These are phyloP conservation scores for Gymnocypris eckloni DNA, from an alignment of 2,797 vertebrate genomes.

Conservation along the genomic window DNA sequence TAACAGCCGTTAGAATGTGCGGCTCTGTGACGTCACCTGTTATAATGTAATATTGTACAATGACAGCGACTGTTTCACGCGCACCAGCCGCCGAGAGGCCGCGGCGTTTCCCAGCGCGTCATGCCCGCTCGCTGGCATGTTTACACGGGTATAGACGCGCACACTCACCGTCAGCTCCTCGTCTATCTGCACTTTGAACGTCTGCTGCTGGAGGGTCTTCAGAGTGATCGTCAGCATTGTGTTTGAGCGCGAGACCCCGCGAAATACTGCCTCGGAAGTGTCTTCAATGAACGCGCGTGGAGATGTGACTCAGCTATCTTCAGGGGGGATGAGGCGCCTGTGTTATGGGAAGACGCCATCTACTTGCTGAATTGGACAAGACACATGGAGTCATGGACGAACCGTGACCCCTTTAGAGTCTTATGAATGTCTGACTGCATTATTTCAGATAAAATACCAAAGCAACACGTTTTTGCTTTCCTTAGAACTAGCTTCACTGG, in stretches of 20 bases:
- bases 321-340: conserved; percentile 42
- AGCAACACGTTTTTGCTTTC: not conserved
- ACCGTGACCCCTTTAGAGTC: not conserved
- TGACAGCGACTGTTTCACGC: not conserved
- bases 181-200: conserved; percentile 80
- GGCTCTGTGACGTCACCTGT: conserved; percentile 22
- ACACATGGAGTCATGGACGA: conserved; percentile 19
- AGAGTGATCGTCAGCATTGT: conserved; percentile 80
- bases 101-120: conserved; percentile 54
- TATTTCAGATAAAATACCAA: not conserved
- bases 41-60: not conserved
- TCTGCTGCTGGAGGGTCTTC: conserved; percentile 84
- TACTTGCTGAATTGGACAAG: conserved; percentile 64
- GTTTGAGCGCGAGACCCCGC: conserved; percentile 28
- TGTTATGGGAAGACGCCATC: conserved; percentile 70
- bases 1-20: conserved; percentile 16
- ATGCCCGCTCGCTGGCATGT: conserved; percentile 66
- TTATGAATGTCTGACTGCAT: not conserved
- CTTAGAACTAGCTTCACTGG: not conserved
- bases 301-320: conserved; percentile 83
- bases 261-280: conserved; percentile 13
- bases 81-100: conserved; percentile 27
- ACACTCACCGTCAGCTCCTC: conserved; percentile 79
- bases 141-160: conserved; percentile 65
- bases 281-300: conserved; percentile 21